Evolutionary conservation across 2,888 invertebrate genomes (phyloP), one percentile per base, ranked within the genome.

Genomic region (Leptopilina drosophilae): DNA sequence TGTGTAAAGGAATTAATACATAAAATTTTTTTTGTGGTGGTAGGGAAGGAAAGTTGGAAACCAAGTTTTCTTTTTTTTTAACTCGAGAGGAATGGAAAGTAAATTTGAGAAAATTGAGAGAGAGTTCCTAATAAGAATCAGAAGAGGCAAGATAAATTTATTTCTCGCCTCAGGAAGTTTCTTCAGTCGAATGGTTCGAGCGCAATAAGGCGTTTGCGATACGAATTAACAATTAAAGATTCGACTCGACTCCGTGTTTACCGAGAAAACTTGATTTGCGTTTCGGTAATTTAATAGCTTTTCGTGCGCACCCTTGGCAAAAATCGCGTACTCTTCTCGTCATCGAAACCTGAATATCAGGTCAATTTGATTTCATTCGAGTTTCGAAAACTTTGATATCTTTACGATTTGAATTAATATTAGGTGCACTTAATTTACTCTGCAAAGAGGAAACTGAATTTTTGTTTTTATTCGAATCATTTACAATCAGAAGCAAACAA

Each of bases 91-190:
- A n/a, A 66, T 42, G 3, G 26, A 33, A 3, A 73, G 33, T 56
- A 9, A 5, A 73, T 56, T 73, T 5, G 33, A 56, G 33, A 14
- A 33, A 73, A 62, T 62, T 62, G 62, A 9, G 33, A n/a, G 49
- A 49, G 33, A 33, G 33, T 53, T 53, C 26, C 49, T 53, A 73
- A 73, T 26, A 56, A 56, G 53, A 73, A 40, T 56, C 9, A 0
- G 5, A 56, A 49, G 73, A 56, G 73, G 9, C 9, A 33, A 49
- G 33, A 56, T 53, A 73, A 73, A 56, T 73, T 56, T 40, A 73
- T 73, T 73, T 73, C 56, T 73, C 33, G 56, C 73, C 33, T 73
- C 56, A 73, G 69, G 69, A 73, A 73, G 69, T 73, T 73, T 56
- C 69, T 73, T 11, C 26, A 56, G 14, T 33, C 33, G 26, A n/a